Evolutionary conservation across 1,140 invertebrate species (phyloP).

Genomic region (Nasonia longicornis): DNA sequence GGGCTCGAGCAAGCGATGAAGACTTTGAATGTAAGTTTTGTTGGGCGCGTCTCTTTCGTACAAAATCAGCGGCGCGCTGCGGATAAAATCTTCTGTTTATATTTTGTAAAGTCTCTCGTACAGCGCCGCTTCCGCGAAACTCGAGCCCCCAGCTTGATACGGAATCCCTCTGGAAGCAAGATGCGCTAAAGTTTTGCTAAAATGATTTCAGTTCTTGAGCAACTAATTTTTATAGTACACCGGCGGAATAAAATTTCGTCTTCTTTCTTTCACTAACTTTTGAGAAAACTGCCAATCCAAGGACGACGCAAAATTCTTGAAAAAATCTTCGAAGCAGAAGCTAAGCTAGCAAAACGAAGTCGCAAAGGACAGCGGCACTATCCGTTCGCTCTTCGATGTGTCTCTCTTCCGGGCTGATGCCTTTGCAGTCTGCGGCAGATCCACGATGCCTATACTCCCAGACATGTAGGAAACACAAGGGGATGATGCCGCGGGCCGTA

Average conservation of each 20-base stretch:
- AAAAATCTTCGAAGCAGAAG: too few relatives aligned
- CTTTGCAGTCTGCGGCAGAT: neutral
- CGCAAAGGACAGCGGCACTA: too few relatives aligned
- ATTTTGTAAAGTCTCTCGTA: neutral
- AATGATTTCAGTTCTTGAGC: too few relatives aligned
- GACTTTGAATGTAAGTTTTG: neutral
- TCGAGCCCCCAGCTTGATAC: neutral
- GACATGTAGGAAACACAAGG: constrained; percentile 45
- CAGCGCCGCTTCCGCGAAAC: neutral
- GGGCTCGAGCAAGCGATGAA: neutral
- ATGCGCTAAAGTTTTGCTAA: neutral
- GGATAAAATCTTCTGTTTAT: neutral
- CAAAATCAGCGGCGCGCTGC: neutral
- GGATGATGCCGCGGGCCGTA: constrained; percentile 33
- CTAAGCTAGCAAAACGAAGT: too few relatives aligned
- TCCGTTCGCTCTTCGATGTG: neutral
- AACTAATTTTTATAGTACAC: too few relatives aligned
- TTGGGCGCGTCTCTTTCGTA: neutral
- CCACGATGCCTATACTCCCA: neutral
- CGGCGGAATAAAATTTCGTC: too few relatives aligned
- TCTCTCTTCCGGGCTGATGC: neutral
- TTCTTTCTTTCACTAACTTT: too few relatives aligned
- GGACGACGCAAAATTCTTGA: too few relatives aligned
- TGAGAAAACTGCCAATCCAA: too few relatives aligned
- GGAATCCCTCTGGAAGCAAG: neutral